These are phyloP conservation scores for Hipparchia sbordonii DNA, from an alignment of 2,888 invertebrate species.

Conservation along the genomic window DNA sequence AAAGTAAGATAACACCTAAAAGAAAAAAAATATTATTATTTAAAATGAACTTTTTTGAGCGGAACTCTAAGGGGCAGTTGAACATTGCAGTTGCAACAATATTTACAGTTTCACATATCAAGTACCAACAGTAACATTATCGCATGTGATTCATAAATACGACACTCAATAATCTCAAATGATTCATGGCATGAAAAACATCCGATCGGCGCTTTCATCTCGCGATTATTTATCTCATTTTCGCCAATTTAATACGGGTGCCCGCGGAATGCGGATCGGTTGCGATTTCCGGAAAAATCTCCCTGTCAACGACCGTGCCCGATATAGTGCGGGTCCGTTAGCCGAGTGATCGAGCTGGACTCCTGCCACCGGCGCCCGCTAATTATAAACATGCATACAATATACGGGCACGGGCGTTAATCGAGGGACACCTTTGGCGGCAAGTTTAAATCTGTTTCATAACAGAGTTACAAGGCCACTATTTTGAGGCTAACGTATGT, in stretches of 20 bases:
- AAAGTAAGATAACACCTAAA: not conserved
- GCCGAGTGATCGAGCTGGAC: constrained; percentile 80
- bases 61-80: not conserved
- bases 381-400: constrained; percentile 60
- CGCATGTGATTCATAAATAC: constrained; percentile 4
- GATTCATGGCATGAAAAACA: constrained; percentile 12
- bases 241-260: constrained; percentile 21
- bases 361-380: constrained; percentile 73
- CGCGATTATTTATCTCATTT: constrained; percentile 30
- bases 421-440: not conserved
- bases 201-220: constrained; percentile 6
- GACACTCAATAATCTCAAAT: constrained; percentile 11
- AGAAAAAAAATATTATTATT: not conserved
- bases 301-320: constrained; percentile 76
- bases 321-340: constrained; percentile 75
- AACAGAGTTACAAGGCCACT: not conserved
- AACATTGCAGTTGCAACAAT: not conserved
- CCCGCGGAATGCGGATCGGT: constrained; percentile 54
- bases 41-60: not conserved
- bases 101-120: not conserved
- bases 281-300: constrained; percentile 64
- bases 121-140: not conserved
- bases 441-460: not conserved
- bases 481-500: not conserved
- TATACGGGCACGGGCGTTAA: constrained; percentile 1